Evolutionary conservation across 2,888 invertebrate species (phyloP), one percentile per base, ranked within the genome.

Genomic region (Drosophila neonasuta): DNA sequence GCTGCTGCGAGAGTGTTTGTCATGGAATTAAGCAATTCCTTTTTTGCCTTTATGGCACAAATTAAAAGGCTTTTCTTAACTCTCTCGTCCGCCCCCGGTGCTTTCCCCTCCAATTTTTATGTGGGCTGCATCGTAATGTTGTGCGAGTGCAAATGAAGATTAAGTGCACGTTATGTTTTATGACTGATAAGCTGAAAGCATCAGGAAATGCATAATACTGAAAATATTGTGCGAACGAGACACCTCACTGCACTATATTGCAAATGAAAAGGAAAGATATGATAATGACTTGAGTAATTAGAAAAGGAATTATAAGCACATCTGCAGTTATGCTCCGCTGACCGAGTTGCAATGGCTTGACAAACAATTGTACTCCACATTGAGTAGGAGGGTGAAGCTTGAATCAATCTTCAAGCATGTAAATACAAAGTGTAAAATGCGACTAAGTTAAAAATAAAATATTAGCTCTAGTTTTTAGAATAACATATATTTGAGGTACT

Each of bases 11-110:
- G 62, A 65, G 59, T 83, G 79, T 78, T 84, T 84, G 87, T 71
- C 71, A 50, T 71, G 85, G 87, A 81, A 81, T 81, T 81, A 81
- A 81, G 80, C 81, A 75, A 84, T 81, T 84, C 85, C 72, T 80
- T 80, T 77, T 50, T 41, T 49, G 67, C 44, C 74, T 72, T 80
- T 86, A 83, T 80, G 74, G 46, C 79, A 77, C 81, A 80, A 84
- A 84, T 80, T 80, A 80, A 80, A 74, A 77, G 84, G 75, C 68
- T 80, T 76, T 69, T 48, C 61, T 73, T 65, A 45, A 49, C n/a
- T 32, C 51, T 4, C 15, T 15, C 15, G 15, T 1, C 15, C 15
- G 15, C 32, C 11, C 6, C 9, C 17, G 24, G 5, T 24, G 24
- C 24, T 24, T 24, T 24, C 1, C 11, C n/a, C 24, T 20, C 3